Base-by-base conservation (phyloP, 92 coral and sea anemone genomes). In the Porites rus region DNA sequence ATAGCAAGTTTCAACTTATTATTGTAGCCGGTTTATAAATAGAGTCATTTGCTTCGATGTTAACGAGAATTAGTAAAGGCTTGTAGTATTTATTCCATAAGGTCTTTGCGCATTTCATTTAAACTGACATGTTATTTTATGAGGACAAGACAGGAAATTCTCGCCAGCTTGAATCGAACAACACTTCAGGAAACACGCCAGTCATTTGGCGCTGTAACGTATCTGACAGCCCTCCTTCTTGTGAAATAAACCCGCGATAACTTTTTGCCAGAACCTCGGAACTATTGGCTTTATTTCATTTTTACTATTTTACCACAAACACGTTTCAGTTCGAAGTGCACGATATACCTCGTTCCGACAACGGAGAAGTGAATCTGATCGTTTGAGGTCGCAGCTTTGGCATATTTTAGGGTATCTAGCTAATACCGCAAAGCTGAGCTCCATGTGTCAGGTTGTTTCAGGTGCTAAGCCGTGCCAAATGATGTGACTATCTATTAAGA, bases 41-140 rank as follows among this genome's bases (percentile, higher is more conserved):
- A 25, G 69, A 38, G 6, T 10, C 63, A 59, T 59, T 17, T 16
- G 66, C 66, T 62, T 62, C 21, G 66, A 62, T 16, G 66, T 7
- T n/a, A 62, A 10, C 61, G 61, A 56, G 61, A 56, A 11, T 56
- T 56, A 11, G 46, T 56, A 14, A 56, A 56, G 16, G 11, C 61
- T 56, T 8, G 70, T 18, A 43, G 24, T 5, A 24, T 38, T 38
- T 38, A 4, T 38, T 38, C 46, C 5, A 38, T 38, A 38, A 18
- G 43, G 20, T 2, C 60, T 19, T 14, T 9, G 61, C 65, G 58
- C 59, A 74, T 63, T 24, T 21, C 10, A 17, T 1, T 28, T 11
- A 14, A 43, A 69, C 7, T 81, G 85, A 81, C 19, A 69, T 81
- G 86, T 69, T 56, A 54, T 80, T 53, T 24, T 68, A 69, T 53